phyloP scores from a whole-genome alignment of 2,888 invertebrate genomes.

The Nezara viridula region DNA sequence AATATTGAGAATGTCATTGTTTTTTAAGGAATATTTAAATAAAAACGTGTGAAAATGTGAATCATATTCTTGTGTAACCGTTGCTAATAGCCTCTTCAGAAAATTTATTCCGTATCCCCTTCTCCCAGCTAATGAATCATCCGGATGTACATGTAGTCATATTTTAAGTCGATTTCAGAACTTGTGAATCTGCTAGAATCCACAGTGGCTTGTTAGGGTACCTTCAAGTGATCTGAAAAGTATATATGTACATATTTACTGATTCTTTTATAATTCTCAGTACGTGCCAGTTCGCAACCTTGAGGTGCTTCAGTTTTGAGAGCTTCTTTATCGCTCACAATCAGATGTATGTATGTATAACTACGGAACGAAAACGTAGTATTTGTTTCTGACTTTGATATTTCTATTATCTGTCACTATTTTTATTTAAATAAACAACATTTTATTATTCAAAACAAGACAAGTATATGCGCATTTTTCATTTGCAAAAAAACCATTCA shows the following conservation, averaged over 20 bases:
- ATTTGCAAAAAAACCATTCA: too few relatives aligned
- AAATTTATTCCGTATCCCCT: not conserved
- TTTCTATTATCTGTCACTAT: not conserved
- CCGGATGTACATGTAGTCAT: not conserved
- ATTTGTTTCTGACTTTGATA: not conserved
- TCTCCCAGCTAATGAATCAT: not conserved
- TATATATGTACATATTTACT: too few relatives aligned
- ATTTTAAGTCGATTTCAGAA: not conserved
- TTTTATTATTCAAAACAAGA: too few relatives aligned
- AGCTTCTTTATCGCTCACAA: not conserved
- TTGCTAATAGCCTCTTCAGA: not conserved
- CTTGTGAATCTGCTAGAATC: not conserved
- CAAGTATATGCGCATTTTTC: too few relatives aligned
- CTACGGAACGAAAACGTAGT: not conserved
- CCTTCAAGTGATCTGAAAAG: too few relatives aligned
- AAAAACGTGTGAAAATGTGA: not conserved
- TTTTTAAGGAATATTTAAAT: not conserved
- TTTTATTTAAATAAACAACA: too few relatives aligned
- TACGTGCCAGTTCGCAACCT: not conserved
- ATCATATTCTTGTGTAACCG: not conserved
- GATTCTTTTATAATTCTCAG: too few relatives aligned
- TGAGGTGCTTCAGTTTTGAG: not conserved
- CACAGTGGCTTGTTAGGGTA: too few relatives aligned
- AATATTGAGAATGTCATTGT: not conserved
- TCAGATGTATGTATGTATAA: not conserved